Percentiles rank a stretch among this genome's conserved stretches.
Conservation (phyloP, 2,888 invertebrate genomes). For the Lamproptera curius region DNA sequence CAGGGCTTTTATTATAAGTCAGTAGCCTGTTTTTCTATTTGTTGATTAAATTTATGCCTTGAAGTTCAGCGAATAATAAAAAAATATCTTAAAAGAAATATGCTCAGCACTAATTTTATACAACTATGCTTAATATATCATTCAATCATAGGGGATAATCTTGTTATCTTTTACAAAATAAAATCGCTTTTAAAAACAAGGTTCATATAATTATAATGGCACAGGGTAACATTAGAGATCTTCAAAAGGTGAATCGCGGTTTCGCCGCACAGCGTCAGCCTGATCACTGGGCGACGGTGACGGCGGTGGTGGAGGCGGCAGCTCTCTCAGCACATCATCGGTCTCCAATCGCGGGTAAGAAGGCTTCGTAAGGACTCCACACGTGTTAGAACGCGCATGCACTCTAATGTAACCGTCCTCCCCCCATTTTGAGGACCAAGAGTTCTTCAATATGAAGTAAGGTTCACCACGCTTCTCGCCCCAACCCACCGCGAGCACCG, state of each 20-base stretch:
- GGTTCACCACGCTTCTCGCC: slow-evolving; percentile 42
- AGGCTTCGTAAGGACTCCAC: slow-evolving; percentile 52
- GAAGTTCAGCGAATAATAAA: no score
- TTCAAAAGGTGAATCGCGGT: background rate
- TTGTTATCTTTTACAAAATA: no score
- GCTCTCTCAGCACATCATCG: slow-evolving; percentile 36
- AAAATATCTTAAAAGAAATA: no score
- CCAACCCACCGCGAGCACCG: slow-evolving; percentile 64
- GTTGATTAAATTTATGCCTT: no score
- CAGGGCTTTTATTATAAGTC: no score
- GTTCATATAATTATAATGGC: no score
- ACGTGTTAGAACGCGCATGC: slow-evolving; percentile 53
- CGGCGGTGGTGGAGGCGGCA: slow-evolving; percentile 1
- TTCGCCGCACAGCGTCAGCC: background rate
- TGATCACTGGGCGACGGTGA: background rate
- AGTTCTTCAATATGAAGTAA: slow-evolving; percentile 64
- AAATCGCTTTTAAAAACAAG: no score
- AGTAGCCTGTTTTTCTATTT: no score
- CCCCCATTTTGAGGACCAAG: slow-evolving; percentile 55
- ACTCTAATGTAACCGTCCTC: slow-evolving; percentile 52
- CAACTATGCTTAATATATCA: no score
- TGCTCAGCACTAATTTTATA: no score
- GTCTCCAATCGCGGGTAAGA: slow-evolving; percentile 48
- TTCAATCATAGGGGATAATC: no score
- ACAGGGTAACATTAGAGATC: background rate